Percentiles rank a stretch among this genome's conserved stretches.
These are phyloP conservation scores for Probosciger aterrimus DNA, from an alignment of 2,113 vertebrate species.

Conservation along the genomic window DNA sequence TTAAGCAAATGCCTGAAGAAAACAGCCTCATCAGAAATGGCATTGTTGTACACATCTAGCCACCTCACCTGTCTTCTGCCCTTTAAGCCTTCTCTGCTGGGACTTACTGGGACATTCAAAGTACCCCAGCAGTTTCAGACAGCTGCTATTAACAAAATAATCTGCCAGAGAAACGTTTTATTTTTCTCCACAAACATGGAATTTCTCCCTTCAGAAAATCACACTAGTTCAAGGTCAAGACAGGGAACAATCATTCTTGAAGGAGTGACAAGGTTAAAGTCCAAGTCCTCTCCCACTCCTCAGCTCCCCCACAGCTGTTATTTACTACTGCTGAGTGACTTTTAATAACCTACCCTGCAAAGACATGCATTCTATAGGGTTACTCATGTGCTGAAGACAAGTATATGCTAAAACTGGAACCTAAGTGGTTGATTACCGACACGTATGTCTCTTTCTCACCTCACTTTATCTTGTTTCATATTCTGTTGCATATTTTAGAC, in stretches of 20 bases:
- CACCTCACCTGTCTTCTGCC: constrained; percentile 27
- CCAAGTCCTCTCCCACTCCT: not conserved
- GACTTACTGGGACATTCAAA: not conserved
- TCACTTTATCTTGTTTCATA: not conserved
- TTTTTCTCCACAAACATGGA: constrained; percentile 31
- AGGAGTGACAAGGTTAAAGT: constrained; percentile 24
- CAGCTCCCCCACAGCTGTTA: constrained; percentile 24
- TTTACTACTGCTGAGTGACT: constrained; percentile 22
- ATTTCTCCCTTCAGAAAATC: constrained; percentile 28
- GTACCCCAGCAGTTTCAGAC: not conserved
- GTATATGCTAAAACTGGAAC: not conserved
- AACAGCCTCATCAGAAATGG: not conserved
- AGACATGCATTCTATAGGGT: not conserved
- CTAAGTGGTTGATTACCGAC: not conserved
- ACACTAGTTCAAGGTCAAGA: constrained; percentile 33
- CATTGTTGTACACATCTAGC: not conserved
- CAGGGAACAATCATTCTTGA: constrained; percentile 17
- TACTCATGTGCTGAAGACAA: not conserved
- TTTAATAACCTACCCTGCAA: not conserved
- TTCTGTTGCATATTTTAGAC: not conserved
- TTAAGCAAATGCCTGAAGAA: not conserved
- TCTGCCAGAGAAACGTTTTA: constrained; percentile 10
- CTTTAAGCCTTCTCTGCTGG: not conserved
- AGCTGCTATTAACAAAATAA: constrained; percentile 36
- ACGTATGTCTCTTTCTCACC: not conserved